Base-by-base conservation (phyloP, 2,113 vertebrate species). In the Gopherus flavomarginatus region DNA sequence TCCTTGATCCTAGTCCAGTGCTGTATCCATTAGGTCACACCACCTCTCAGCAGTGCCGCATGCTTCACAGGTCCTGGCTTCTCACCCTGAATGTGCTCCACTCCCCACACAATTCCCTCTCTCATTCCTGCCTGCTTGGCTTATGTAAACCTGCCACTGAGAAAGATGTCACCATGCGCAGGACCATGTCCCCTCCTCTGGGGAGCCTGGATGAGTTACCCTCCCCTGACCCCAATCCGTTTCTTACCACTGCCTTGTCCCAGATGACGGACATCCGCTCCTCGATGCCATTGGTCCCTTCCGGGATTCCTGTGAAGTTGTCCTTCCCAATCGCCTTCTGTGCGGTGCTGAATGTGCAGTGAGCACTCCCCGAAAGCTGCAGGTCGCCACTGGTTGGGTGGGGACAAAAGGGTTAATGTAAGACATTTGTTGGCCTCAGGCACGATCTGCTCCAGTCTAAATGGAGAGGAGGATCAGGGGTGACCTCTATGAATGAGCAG, bases 321-420 rank as follows among this genome's bases (percentile, higher is more conserved):
- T 99, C 99, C 96, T 99, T 99, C n/a, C 99, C 99, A 1, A 99
- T 98, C 9, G 99, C 99, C 96, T 99, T 99, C 98, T 99, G 99
- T 1, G 99, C 99, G 0, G 99, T 99, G 82, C 99, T 99, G 98
- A 99, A 99, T 13, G 99, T 99, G 90, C 99, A 99, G 97, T 99
- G 99, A 95, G 99, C 99, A 3, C 99, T 99, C 90, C 99, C 99
- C 0, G 99, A 99, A 82, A 99, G 98, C 52, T 99, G 99, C 96
- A 99, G 98, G 96, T 99, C 99, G 87, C 99, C 99, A 9, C 99
- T 99, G 96, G 26, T 96, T 98, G 86, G 87, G 83, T 19, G 89
- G 54, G 4, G 89, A 96, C 47, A 95, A 94, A 89, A 86, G 1
- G 49, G 50, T 52, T 81, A 83, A 3, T 11, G 1, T 89, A 56